These are phyloP conservation scores for Anticlea derivata DNA, from an alignment of 2,888 invertebrate genomes.

Conservation along the genomic window DNA sequence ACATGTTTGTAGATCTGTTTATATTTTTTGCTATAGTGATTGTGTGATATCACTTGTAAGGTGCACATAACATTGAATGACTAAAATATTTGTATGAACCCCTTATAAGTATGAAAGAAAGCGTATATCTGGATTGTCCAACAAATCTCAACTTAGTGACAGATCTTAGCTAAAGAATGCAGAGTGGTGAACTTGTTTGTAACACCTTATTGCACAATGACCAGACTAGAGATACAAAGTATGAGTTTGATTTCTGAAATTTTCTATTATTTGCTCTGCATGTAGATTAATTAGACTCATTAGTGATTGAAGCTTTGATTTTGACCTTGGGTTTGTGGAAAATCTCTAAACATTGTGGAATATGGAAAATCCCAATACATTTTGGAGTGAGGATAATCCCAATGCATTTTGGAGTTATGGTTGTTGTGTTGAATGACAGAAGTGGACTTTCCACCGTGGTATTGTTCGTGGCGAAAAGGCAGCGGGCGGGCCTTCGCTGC, in stretches of 20 bases:
- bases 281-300: conserved; percentile 38
- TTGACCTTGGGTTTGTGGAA: conserved; percentile 25
- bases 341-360: conserved; percentile 27
- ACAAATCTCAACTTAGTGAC: conserved; percentile 42
- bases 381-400: conserved; percentile 38
- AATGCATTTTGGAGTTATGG: conserved; percentile 46
- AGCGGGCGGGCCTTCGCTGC: conserved; percentile 75
- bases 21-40: neutral
- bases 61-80: conserved; percentile 1
- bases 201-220: conserved; percentile 10
- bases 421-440: conserved; percentile 83
- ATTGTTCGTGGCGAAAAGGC: conserved; percentile 88
- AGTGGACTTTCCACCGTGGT: conserved; percentile 92
- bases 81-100: conserved; percentile 21
- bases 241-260: conserved; percentile 2
- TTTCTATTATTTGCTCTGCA: conserved; percentile 50
- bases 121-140: conserved; percentile 81
- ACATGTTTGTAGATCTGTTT: neutral
- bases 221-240: neutral
- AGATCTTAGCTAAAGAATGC: conserved; percentile 65
- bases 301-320: conserved; percentile 27
- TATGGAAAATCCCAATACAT: conserved; percentile 21
- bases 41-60: conserved; percentile 1
- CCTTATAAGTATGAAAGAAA: conserved; percentile 31
- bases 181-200: conserved; percentile 57